phyloP scores from a whole-genome alignment of 2,888 invertebrate species.

The Penaeus monodon region DNA sequence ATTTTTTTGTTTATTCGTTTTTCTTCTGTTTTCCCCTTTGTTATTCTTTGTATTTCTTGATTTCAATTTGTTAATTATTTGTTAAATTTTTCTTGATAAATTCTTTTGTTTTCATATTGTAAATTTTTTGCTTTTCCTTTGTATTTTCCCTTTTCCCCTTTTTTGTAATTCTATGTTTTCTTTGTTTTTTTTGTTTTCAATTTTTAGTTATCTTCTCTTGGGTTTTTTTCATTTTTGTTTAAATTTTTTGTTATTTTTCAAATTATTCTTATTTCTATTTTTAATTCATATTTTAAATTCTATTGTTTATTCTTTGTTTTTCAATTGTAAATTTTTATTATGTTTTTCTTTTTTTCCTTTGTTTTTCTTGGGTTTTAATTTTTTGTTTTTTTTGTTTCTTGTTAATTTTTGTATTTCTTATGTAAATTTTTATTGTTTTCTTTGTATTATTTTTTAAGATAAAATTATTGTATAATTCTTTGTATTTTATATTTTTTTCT shows the following conservation, averaged over 20 bases:
- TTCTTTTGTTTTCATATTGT: background rate
- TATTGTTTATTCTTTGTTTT: background rate
- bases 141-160: background rate
- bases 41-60: background rate
- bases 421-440: too few species aligned
- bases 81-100: background rate
- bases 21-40: too few species aligned
- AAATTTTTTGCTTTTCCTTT: background rate
- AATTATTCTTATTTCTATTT: too few species aligned
- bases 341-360: background rate
- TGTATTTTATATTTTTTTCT: background rate
- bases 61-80: background rate
- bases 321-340: background rate
- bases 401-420: too few species aligned
- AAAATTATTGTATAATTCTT: background rate
- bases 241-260: background rate
- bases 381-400: too few species aligned
- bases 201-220: background rate
- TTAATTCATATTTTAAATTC: background rate
- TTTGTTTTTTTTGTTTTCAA: background rate
- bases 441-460: background rate
- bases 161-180: background rate
- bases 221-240: background rate
- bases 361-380: too few species aligned
- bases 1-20: too few species aligned